Conservation (phyloP, 2,113 vertebrate species). For the Apteryx owenii region DNA sequence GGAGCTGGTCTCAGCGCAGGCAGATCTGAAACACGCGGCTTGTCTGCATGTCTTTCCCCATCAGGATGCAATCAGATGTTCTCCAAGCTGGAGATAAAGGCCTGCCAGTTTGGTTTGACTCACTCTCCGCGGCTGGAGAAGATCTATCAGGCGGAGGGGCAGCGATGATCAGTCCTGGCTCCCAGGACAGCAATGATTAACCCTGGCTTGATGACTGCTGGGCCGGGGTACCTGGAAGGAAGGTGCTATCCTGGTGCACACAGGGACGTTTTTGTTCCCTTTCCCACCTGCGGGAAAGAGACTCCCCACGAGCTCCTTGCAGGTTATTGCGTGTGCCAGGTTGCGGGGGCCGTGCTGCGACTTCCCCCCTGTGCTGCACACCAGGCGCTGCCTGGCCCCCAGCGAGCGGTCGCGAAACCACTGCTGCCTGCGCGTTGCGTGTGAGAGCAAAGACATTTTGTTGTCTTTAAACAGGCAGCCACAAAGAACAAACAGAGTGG, state of each 20-base stretch:
- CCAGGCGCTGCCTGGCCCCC: rapidly evolving
- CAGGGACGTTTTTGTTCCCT: background rate
- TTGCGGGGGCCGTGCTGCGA: background rate
- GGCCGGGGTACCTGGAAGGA: background rate
- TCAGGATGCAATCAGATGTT: conserved; percentile 12
- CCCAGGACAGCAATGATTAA: background rate
- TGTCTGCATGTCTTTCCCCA: background rate
- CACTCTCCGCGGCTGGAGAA: background rate
- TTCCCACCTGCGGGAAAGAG: background rate
- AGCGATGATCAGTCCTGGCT: background rate
- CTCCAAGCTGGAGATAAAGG: background rate
- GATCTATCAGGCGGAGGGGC: background rate
- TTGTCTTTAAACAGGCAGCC: background rate
- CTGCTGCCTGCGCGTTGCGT: rapidly evolving
- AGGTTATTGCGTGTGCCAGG: rapidly evolving
- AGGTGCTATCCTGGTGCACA: rapidly evolving
- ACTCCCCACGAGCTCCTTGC: background rate
- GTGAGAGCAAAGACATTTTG: background rate
- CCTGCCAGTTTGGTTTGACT: conserved; percentile 12
- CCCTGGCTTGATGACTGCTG: background rate
- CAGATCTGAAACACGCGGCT: rapidly evolving
- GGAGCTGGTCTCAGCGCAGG: background rate
- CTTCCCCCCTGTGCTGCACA: background rate
- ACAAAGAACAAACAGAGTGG: background rate
- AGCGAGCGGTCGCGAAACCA: background rate